Conservation (phyloP, 53 echinoderm and acorn worm species). For the Echinarachnius parma region DNA sequence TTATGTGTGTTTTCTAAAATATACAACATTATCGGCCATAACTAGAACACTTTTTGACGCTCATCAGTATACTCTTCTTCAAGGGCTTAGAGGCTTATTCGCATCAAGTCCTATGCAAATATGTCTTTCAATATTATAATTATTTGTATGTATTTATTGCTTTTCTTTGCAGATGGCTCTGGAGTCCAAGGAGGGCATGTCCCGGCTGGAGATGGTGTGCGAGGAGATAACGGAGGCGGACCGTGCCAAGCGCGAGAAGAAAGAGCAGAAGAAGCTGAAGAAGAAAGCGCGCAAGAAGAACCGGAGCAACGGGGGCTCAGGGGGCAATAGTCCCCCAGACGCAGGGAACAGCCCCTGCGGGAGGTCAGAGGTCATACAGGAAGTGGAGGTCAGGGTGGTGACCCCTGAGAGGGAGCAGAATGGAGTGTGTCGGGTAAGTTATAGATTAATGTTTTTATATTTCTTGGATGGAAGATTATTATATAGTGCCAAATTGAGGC, state of each 20-base stretch:
- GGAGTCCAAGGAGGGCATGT: constrained; percentile 85
- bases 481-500: too few relatives aligned
- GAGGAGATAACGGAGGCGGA: constrained; percentile 87
- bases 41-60: too few relatives aligned
- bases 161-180: constrained; percentile 61
- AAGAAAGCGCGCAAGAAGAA: constrained; percentile 92
- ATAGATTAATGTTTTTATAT: too few relatives aligned
- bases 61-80: too few relatives aligned
- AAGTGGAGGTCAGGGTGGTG: constrained; percentile 45
- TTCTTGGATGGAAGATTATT: too few relatives aligned
- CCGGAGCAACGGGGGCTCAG: constrained; percentile 38
- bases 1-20: too few relatives aligned
- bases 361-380: constrained; percentile 22
- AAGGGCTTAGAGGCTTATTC: too few relatives aligned
- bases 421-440: not conserved
- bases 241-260: constrained; percentile 73
- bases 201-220: constrained; percentile 85
- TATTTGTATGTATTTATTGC: too few relatives aligned
- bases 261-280: constrained; percentile 90
- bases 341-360: constrained; percentile 16
- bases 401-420: constrained; percentile 34
- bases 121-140: too few relatives aligned
- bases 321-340: constrained; percentile 27
- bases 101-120: too few relatives aligned
- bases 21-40: too few relatives aligned